These are phyloP conservation scores for Strigamia transsilvanica DNA, from an alignment of 2,888 invertebrate genomes.

Conservation along the genomic window DNA sequence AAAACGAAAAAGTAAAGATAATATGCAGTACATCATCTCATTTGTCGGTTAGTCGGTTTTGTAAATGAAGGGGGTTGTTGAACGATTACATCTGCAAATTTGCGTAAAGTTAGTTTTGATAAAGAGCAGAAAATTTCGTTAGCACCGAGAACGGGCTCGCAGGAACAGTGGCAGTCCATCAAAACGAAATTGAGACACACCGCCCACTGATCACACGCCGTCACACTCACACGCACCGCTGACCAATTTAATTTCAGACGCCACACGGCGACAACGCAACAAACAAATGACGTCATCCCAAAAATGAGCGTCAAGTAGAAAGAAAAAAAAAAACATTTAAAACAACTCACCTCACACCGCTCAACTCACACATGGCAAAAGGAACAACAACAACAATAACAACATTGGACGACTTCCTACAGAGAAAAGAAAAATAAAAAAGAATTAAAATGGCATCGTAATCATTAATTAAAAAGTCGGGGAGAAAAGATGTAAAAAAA, in stretches of 20 bases:
- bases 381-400: slow-evolving; percentile 48
- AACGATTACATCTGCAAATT: slow-evolving; percentile 27
- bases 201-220: slow-evolving; percentile 47
- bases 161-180: slow-evolving; percentile 39
- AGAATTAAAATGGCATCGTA: not conserved
- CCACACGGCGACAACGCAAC: slow-evolving; percentile 45
- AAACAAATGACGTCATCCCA: slow-evolving; percentile 39
- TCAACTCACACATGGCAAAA: slow-evolving; percentile 45
- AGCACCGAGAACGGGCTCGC: not conserved
- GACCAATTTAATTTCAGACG: slow-evolving; percentile 49
- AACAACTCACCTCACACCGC: slow-evolving; percentile 36
- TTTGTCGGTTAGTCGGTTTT: not conserved
- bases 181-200: slow-evolving; percentile 49
- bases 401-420: slow-evolving; percentile 33
- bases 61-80: not conserved
- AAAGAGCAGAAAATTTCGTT: slow-evolving; percentile 47
- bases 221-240: slow-evolving; percentile 47
- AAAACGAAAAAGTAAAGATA: no score
- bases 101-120: slow-evolving; percentile 40
- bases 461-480: not conserved
- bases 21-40: no score
- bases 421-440: not conserved
- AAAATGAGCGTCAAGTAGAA: not conserved
- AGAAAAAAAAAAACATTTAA: not conserved
- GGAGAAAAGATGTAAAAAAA: not conserved